Base-by-base conservation (phyloP, 2,797 vertebrate genomes). In the Carduelis carduelis region DNA sequence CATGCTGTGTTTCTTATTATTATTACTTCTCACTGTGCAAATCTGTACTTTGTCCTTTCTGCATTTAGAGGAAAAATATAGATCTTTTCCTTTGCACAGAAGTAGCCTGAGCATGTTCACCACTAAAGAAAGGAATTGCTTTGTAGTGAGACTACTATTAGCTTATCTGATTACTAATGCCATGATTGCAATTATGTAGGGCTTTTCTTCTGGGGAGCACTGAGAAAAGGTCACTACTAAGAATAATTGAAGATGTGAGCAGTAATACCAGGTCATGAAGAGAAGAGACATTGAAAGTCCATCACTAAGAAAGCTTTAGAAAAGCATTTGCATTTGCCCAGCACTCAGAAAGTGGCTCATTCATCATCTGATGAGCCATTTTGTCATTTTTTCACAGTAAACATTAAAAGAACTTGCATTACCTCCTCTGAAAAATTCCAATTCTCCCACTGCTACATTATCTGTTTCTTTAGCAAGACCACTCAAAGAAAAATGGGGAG, bases 171-270 rank as follows among this genome's bases (percentile, higher is more conserved):
- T 91, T 92, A 52, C 28, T 69, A 92, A 89, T 78, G 65, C 32
- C 43, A 47, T 35, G 61, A 65, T 47, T 83, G 82, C 72, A 89
- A 59, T 85, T 44, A 88, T 69, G 39, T 37, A 80, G 32, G 41
- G n/a, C 53, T 84, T 80, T 83, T 90, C 37, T 94, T 63, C 46
- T 59, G 60, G n/a, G 66, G n/a, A 92, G 23, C 56, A 24, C 68
- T 50, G 64, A 75, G 71, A 46, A 93, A 92, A 91, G 95, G 78
- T 92, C 89, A 87, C 50, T 71, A 4, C n/a, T 64, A 57, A 57
- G 57, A 92, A 64, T 71, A 94, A 94, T 37, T 92, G 95, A 89
- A 89, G 81, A 92, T 83, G 26, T 57, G 57, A 87, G 79, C 30
- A 34, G 30, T 83, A 92, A 87, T 91, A 94, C 89, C 14, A 68